phyloP scores from a whole-genome alignment of 2,888 invertebrate species.

The Andrena praecox region DNA sequence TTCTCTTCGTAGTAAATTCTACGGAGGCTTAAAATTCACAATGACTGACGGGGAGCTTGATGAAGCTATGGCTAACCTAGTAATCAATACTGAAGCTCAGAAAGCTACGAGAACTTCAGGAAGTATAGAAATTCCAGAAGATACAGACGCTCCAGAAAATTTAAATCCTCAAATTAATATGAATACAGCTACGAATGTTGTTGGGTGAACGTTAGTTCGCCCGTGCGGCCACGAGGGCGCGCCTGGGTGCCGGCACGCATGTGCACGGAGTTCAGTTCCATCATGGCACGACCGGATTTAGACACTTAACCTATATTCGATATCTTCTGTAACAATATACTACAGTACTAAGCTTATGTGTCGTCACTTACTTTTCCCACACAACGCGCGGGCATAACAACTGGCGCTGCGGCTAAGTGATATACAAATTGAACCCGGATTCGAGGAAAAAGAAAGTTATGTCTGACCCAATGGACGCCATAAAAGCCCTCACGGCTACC shows the following conservation, averaged over 20 bases:
- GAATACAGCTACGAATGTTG: neutral
- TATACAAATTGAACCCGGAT: neutral
- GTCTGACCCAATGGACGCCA: neutral
- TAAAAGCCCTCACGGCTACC: constrained; percentile 5
- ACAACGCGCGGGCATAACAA: neutral
- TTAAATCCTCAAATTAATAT: too few relatives aligned
- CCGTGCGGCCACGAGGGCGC: neutral
- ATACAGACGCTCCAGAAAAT: too few relatives aligned
- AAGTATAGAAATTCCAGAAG: too few relatives aligned
- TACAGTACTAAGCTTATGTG: neutral
- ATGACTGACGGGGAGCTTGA: too few relatives aligned
- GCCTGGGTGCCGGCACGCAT: neutral
- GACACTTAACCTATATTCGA: too few relatives aligned
- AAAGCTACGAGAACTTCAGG: too few relatives aligned
- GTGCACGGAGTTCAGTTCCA: neutral
- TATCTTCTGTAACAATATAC: too few relatives aligned
- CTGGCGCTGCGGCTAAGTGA: neutral
- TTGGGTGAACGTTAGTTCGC: neutral
- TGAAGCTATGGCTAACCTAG: too few relatives aligned
- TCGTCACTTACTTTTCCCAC: neutral
- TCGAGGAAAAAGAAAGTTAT: neutral
- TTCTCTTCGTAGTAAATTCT: too few relatives aligned
- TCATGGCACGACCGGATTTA: too few relatives aligned
- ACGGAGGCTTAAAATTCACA: too few relatives aligned
- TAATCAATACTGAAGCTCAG: too few relatives aligned